phyloP scores from a whole-genome alignment of 2,888 invertebrate genomes.

The Chorisops tibialis region DNA sequence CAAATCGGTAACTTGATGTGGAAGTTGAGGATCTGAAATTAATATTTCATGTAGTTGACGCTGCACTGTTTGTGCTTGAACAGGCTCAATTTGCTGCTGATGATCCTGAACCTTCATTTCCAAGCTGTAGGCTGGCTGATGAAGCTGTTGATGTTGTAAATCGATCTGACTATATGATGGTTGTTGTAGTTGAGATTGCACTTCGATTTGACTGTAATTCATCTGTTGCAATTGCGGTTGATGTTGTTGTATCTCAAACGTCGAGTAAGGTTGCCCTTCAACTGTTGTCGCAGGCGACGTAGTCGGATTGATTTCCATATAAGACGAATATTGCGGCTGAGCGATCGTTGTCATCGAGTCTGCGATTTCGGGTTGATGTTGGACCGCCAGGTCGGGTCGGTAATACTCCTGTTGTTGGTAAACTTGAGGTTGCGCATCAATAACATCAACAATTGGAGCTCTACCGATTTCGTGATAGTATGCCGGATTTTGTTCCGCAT shows the following conservation, averaged over 20 bases:
- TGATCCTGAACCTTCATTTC: background rate
- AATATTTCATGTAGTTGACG: constrained; percentile 22
- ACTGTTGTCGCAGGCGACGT: too few species aligned
- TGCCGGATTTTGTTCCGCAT: constrained; percentile 35
- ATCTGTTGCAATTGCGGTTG: constrained; percentile 31
- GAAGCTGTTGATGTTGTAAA: constrained; percentile 32
- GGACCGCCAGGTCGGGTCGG: background rate
- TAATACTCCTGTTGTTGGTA: constrained; percentile 33
- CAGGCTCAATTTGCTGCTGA: constrained; percentile 35
- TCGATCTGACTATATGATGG: constrained; percentile 34
- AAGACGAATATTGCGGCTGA: constrained; percentile 1
- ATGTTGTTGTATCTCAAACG: background rate
- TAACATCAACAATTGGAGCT: constrained; percentile 8
- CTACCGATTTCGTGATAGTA: constrained; percentile 33
- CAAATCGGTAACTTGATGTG: constrained; percentile 21
- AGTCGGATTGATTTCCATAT: background rate
- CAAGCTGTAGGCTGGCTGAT: constrained; percentile 35
- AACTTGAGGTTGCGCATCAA: constrained; percentile 9
- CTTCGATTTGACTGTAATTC: constrained; percentile 26
- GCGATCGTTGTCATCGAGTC: background rate
- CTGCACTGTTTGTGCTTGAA: constrained; percentile 38
- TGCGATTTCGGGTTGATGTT: constrained; percentile 26
- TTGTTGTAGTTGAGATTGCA: constrained; percentile 35
- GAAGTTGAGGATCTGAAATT: constrained; percentile 25
- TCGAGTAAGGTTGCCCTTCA: too few species aligned